Conservation (phyloP, 2,113 vertebrate genomes). For the Chlorocebus sabaeus region DNA sequence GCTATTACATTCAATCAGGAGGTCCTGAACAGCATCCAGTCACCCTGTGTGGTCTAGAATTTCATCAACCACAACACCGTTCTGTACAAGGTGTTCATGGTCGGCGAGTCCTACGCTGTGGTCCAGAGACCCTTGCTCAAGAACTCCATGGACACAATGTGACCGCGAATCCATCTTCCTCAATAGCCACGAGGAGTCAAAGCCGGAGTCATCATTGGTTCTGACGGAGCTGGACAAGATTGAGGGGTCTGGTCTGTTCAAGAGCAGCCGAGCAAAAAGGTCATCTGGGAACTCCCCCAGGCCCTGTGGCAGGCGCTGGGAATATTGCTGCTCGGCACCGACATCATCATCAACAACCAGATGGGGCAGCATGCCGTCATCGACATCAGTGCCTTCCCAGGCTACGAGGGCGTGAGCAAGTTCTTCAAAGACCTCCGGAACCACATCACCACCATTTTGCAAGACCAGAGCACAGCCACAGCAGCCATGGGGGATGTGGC, state of each 20-base stretch:
- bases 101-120: slow-evolving; percentile 95
- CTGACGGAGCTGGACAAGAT: slow-evolving; percentile 96
- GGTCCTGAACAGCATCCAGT: slow-evolving; percentile 92
- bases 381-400: slow-evolving; percentile 98
- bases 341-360: slow-evolving; percentile 98
- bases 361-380: slow-evolving; percentile 97
- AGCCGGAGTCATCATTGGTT: slow-evolving; percentile 95
- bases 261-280: slow-evolving; percentile 90
- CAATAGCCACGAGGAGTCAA: slow-evolving; percentile 99
- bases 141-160: slow-evolving; percentile 92
- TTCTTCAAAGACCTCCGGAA: neutral
- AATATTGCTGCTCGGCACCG: slow-evolving; percentile 96
- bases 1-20: slow-evolving; percentile 97
- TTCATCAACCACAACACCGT: slow-evolving; percentile 99
- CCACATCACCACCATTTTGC: neutral
- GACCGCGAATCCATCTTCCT: slow-evolving; percentile 90
- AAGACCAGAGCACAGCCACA: neutral
- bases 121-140: slow-evolving; percentile 97
- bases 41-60: slow-evolving; percentile 97
- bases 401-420: slow-evolving; percentile 42
- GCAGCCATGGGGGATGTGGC: neutral
- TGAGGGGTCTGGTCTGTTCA: slow-evolving; percentile 90
- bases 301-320: slow-evolving; percentile 91
- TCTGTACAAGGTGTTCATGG: slow-evolving; percentile 98
- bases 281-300: slow-evolving; percentile 93